Percentiles rank a stretch among this genome's conserved stretches.
Evolutionary conservation across 2,113 vertebrate genomes (phyloP).

Genomic region (Oreotrochilus melanogaster): DNA sequence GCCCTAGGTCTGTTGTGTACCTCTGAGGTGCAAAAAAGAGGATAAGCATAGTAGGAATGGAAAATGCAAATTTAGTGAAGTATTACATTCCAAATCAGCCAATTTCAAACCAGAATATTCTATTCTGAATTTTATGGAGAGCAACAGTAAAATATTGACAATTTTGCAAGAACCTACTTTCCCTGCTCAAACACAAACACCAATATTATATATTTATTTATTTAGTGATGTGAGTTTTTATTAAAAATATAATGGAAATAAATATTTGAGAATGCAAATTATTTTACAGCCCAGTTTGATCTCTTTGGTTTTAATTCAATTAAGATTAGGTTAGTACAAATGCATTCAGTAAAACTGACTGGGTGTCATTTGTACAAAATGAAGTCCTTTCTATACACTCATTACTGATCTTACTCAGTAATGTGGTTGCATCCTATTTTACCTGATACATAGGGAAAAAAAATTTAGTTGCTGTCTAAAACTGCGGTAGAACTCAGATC

Average conservation of each 20-base stretch:
- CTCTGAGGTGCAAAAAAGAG: conserved; percentile 64
- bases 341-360: conserved; percentile 49
- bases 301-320: conserved; percentile 62
- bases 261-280: conserved; percentile 44
- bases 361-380: conserved; percentile 67
- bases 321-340: conserved; percentile 51
- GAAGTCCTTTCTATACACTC: conserved; percentile 61
- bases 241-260: conserved; percentile 45
- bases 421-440: conserved; percentile 75
- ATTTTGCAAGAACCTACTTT: conserved; percentile 60
- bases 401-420: conserved; percentile 71
- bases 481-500: conserved; percentile 73
- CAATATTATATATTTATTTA: background rate
- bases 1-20: conserved; percentile 32
- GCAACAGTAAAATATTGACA: conserved; percentile 69
- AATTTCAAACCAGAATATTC: conserved; percentile 18
- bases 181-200: conserved; percentile 39
- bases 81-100: conserved; percentile 53
- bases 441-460: conserved; percentile 73
- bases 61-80: conserved; percentile 73
- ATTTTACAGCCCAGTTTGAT: conserved; percentile 47
- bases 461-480: conserved; percentile 71
- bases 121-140: conserved; percentile 62
- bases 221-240: background rate
- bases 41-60: conserved; percentile 27